Conservation (phyloP, 2,888 invertebrate species). For the Neoaliturus tenellus region DNA sequence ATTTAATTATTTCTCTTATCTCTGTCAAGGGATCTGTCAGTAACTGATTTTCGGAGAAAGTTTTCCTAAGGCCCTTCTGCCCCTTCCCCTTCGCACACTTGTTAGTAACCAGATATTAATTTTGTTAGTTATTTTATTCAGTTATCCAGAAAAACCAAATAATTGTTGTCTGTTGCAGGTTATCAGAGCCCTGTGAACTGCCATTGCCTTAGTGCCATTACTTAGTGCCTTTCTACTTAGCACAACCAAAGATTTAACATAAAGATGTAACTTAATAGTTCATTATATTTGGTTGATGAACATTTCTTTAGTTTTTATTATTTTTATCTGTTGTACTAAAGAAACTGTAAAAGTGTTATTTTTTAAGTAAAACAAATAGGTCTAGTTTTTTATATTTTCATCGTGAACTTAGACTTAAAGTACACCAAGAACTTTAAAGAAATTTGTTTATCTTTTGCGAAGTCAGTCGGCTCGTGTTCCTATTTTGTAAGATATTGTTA, state of each 20-base stretch:
- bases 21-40: no score
- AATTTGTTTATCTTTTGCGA: background rate
- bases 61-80: no score
- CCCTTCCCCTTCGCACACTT: no score
- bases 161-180: background rate
- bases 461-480: background rate
- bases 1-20: no score
- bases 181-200: background rate
- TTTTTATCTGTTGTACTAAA: no score
- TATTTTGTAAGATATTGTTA: background rate
- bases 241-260: background rate
- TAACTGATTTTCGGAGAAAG: no score
- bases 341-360: background rate
- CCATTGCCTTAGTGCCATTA: background rate
- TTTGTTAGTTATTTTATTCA: no score
- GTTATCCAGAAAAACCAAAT: no score
- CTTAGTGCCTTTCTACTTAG: background rate
- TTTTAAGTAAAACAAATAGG: background rate
- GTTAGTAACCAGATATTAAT: no score
- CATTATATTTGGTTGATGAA: background rate
- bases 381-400: background rate
- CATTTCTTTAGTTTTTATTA: background rate
- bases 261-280: background rate
- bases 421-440: background rate
- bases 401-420: background rate